Conservation (phyloP, 2,113 vertebrate genomes). For the Haplochromis vanheusdeni region DNA sequence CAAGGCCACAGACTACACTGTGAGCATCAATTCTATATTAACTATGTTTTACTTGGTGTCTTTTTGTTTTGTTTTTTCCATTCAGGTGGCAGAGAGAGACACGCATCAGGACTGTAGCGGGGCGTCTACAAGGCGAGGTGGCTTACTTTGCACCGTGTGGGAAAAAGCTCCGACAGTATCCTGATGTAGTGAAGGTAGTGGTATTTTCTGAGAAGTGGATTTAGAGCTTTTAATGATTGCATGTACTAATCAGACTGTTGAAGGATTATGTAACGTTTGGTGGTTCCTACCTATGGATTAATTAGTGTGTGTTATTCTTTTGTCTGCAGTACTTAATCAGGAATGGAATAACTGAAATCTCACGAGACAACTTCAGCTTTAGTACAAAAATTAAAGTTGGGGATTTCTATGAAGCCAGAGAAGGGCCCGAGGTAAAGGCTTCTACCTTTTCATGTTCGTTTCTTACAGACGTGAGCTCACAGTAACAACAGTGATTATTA, state of each 20-base stretch:
- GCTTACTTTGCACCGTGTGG: slow-evolving; percentile 93
- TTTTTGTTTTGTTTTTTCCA: not conserved
- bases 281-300: not conserved
- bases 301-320: not conserved
- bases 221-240: not conserved
- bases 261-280: not conserved
- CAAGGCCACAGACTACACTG: not conserved
- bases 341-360: slow-evolving; percentile 93
- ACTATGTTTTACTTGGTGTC: not conserved
- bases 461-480: not conserved
- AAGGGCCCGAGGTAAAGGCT: slow-evolving; percentile 84
- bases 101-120: slow-evolving; percentile 80
- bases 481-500: not conserved
- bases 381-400: slow-evolving; percentile 96
- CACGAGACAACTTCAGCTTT: slow-evolving; percentile 97
- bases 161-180: slow-evolving; percentile 91
- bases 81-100: slow-evolving; percentile 93
- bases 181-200: slow-evolving; percentile 90
- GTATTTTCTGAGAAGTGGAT: not conserved
- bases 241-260: not conserved
- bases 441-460: not conserved
- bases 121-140: slow-evolving; percentile 88
- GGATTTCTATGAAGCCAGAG: slow-evolving; percentile 97
- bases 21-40: not conserved
- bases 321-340: slow-evolving; percentile 88